These are phyloP conservation scores for Adelges cooleyi DNA, from an alignment of 1,140 invertebrate species.

Conservation along the genomic window DNA sequence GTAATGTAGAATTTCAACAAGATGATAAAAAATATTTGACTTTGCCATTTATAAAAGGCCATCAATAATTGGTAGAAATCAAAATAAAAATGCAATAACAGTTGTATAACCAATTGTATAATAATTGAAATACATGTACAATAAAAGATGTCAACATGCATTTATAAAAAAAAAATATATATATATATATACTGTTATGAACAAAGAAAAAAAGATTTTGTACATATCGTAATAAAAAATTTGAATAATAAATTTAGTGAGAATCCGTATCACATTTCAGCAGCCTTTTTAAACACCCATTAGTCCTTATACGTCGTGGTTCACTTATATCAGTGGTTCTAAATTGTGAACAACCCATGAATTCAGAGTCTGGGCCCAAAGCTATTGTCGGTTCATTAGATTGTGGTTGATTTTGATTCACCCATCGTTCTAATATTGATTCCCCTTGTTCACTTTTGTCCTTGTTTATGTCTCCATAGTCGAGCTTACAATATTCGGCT, in stretches of 20 bases:
- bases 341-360: constrained; percentile 18
- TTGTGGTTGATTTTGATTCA: constrained; percentile 12
- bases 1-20: too few species aligned
- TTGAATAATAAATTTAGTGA: constrained; percentile 7
- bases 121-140: constrained; percentile 5
- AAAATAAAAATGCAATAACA: not conserved
- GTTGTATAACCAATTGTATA: not conserved
- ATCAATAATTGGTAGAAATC: not conserved
- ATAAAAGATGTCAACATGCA: not conserved
- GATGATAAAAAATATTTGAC: too few species aligned
- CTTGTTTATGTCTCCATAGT: not conserved
- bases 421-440: constrained; percentile 28
- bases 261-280: constrained; percentile 16
- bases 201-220: not conserved
- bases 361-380: not conserved
- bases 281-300: constrained; percentile 15
- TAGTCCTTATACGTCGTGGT: not conserved
- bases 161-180: constrained; percentile 10
- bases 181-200: not conserved
- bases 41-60: too few species aligned
- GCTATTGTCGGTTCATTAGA: constrained; percentile 1
- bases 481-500: not conserved
- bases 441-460: constrained; percentile 15
- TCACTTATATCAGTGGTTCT: constrained; percentile 18
- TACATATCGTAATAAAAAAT: not conserved